phyloP scores from a whole-genome alignment of 2,888 invertebrate species.

The Volucella zonaria region DNA sequence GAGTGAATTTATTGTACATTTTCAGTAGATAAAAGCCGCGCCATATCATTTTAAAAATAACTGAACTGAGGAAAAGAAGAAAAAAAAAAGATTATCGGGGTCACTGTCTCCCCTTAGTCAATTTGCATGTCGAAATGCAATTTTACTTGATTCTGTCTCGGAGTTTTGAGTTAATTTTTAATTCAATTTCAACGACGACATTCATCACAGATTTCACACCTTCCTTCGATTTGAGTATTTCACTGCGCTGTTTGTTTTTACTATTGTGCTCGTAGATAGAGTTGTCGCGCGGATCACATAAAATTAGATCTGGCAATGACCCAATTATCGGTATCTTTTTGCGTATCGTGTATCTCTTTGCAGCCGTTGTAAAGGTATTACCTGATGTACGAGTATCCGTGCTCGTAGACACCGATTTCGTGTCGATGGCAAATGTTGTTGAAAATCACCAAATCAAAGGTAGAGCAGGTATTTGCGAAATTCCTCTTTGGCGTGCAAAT shows the following conservation, averaged over 20 bases:
- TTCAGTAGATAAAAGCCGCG: conserved; percentile 48
- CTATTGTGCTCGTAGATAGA: not conserved
- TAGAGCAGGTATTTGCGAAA: conserved; percentile 63
- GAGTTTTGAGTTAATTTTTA: conserved; percentile 30
- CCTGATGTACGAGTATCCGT: not conserved
- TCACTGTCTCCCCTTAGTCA: conserved; percentile 71
- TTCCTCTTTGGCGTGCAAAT: conserved; percentile 66
- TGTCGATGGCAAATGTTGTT: conserved; percentile 28
- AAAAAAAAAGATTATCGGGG: conserved; percentile 56
- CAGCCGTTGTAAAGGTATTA: not conserved
- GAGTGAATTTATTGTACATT: conserved; percentile 27
- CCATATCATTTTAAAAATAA: conserved; percentile 72
- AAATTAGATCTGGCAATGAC: conserved; percentile 74
- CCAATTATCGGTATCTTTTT: conserved; percentile 69
- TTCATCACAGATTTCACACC: conserved; percentile 53
- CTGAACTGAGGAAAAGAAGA: conserved; percentile 38
- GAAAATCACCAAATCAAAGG: conserved; percentile 57
- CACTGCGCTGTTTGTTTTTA: conserved; percentile 3
- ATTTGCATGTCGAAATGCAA: conserved; percentile 73
- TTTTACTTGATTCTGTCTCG: conserved; percentile 63
- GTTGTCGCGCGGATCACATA: conserved; percentile 32
- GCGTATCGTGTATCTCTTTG: conserved; percentile 62
- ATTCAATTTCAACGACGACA: conserved; percentile 64
- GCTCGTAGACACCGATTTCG: conserved; percentile 12
- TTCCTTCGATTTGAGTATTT: conserved; percentile 9